Evolutionary conservation across 30 jellyfish, hydroid and myxozoan species (phyloP), one percentile per base, ranked within the genome.

Genomic region (Catostylus mosaicus): DNA sequence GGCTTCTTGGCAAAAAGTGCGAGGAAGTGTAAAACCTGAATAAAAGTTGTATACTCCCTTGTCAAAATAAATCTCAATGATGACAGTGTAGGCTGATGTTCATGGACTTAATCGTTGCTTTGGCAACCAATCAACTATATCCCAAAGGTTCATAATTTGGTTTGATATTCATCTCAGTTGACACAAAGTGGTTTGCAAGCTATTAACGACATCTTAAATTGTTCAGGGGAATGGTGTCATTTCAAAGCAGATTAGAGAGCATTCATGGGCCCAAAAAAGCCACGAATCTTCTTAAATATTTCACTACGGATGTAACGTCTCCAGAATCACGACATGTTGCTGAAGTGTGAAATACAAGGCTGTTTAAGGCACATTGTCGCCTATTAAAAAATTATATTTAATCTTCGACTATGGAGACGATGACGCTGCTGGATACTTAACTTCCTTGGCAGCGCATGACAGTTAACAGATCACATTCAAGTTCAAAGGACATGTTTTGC

Each of bases 361-460:
- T 82, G 92, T 82, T 82, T 82, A 69, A 70, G 85, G 75, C 92
- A 71, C 73, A 67, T 82, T 68, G 86, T 69, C 86, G 83, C 92
- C 79, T 56, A 67, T 82, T 82, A 35, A 43, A 40, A 36, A 80
- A 23, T 80, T 65, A 35, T 48, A 61, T 56, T 43, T 80, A 63
- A 50, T 34, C 77, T 40, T 71, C 34, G 34, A 35, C 23, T 62
- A 43, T 11, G 83, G 92, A 68, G 92, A 82, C 92, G 85, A 23
- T 36, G 43, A n/a, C 92, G 48, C 92, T 60, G 92, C 65, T 35
- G 84, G 92, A 70, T 70, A 82, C 73, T 67, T 20, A 67, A 62
- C 51, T 62, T 51, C 70, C 59, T 60, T 76, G 88, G 88, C 77
- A 76, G 88, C 40, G 30, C 9, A 29, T 62, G 67, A 35, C 72